Evolutionary conservation across 2,113 vertebrate species (phyloP).

Genomic region (Bujurquina vittata): DNA sequence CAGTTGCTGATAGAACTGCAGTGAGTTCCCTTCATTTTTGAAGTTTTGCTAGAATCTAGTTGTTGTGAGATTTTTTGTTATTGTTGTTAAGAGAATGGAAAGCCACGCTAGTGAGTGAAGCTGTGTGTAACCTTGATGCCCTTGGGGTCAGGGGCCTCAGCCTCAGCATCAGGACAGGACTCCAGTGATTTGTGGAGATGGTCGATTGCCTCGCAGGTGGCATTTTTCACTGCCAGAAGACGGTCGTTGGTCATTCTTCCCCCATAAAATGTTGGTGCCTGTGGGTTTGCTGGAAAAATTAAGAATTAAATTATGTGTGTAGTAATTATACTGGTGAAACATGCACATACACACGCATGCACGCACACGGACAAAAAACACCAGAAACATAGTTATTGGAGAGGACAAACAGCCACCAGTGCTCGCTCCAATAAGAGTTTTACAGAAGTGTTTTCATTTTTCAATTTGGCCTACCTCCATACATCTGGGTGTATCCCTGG

Average conservation of each 20-base stretch:
- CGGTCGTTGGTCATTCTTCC: constrained; percentile 81
- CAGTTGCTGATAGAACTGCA: background rate
- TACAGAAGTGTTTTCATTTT: background rate
- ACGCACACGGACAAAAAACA: background rate
- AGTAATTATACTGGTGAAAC: background rate
- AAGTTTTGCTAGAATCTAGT: background rate
- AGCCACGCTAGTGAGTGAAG: background rate
- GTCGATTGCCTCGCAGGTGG: constrained; percentile 86
- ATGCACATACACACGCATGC: background rate
- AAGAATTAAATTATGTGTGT: background rate
- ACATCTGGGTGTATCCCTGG: constrained; percentile 63
- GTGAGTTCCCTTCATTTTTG: background rate
- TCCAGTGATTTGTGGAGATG: constrained; percentile 90
- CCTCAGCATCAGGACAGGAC: constrained; percentile 83
- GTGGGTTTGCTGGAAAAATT: constrained; percentile 58
- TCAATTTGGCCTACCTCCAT: constrained; percentile 76
- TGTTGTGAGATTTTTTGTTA: background rate
- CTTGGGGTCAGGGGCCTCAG: constrained; percentile 82
- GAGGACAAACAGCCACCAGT: background rate
- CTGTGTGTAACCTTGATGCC: constrained; percentile 82
- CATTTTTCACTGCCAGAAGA: constrained; percentile 78
- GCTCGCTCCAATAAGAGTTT: background rate
- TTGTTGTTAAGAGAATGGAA: background rate
- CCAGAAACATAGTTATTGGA: background rate
- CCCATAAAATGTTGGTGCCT: constrained; percentile 76